These are phyloP conservation scores for Podiceps cristatus DNA, from an alignment of 2,113 vertebrate genomes.

Conservation along the genomic window DNA sequence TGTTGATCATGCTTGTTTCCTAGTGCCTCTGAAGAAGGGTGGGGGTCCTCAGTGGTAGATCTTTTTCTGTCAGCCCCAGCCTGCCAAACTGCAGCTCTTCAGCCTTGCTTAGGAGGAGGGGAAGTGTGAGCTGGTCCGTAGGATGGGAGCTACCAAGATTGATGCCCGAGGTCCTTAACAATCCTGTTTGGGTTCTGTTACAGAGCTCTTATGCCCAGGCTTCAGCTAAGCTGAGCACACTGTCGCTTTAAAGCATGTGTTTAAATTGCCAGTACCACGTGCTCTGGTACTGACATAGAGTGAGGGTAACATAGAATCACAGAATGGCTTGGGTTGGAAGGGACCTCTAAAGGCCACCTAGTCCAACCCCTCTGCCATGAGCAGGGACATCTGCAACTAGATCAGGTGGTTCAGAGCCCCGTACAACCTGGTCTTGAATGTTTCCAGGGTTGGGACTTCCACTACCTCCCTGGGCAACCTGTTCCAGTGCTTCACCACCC, in stretches of 20 bases:
- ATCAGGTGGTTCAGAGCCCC: too few species aligned
- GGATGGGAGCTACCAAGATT: neutral
- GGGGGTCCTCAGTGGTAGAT: neutral
- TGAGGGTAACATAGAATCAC: neutral
- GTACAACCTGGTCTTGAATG: too few species aligned
- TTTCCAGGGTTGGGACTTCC: too few species aligned
- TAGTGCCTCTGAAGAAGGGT: neutral
- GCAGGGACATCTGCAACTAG: too few species aligned
- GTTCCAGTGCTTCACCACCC: too few species aligned
- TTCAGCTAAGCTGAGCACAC: neutral
- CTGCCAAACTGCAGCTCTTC: neutral
- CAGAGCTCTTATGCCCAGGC: neutral
- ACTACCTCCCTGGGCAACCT: too few species aligned
- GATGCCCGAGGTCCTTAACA: neutral
- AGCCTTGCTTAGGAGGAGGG: fast-evolving
- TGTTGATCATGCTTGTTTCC: neutral
- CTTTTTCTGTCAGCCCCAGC: neutral
- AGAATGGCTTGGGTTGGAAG: too few species aligned
- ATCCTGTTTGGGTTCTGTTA: neutral
- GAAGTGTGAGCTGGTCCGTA: neutral
- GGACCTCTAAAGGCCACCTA: too few species aligned
- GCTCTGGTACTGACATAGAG: neutral
- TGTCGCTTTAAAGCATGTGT: neutral
- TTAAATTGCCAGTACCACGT: neutral
- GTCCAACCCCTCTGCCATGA: too few species aligned